Conservation (phyloP, 2,113 vertebrate genomes). For the Isichthys henryi region DNA sequence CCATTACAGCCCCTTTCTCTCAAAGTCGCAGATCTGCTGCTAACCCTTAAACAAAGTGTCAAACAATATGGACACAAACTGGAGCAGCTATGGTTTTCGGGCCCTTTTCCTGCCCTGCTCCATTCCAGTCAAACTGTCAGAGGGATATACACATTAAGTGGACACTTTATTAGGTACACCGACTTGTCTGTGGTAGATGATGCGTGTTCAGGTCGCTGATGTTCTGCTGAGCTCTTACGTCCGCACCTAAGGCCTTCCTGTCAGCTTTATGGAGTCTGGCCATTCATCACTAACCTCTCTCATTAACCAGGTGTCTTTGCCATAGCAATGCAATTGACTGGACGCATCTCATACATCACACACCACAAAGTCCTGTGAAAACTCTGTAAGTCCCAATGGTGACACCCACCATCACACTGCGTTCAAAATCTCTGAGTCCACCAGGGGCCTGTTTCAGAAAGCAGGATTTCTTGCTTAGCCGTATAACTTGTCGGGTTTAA, state of each 20-base stretch:
- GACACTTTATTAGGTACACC: not conserved
- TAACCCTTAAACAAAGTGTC: not conserved
- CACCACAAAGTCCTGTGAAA: not conserved
- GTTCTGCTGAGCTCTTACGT: not conserved
- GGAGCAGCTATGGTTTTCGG: not conserved
- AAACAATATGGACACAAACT: not conserved
- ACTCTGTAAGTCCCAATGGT: not conserved
- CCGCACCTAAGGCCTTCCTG: not conserved
- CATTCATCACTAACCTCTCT: not conserved
- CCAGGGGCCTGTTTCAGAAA: not conserved
- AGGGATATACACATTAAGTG: not conserved
- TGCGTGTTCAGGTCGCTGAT: not conserved
- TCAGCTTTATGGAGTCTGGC: not conserved
- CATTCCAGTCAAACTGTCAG: not conserved
- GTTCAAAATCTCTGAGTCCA: not conserved
- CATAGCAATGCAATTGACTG: not conserved
- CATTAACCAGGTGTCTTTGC: not conserved
- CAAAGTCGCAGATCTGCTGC: not conserved
- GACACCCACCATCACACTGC: not conserved
- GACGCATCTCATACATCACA: not conserved
- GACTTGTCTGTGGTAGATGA: not conserved
- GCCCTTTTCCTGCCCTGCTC: not conserved
- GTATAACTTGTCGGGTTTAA: not conserved
- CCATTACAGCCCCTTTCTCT: not conserved
- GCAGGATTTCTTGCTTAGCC: not conserved